These are phyloP conservation scores for Noctua janthe DNA, from an alignment of 2,888 invertebrate species.

Conservation along the genomic window DNA sequence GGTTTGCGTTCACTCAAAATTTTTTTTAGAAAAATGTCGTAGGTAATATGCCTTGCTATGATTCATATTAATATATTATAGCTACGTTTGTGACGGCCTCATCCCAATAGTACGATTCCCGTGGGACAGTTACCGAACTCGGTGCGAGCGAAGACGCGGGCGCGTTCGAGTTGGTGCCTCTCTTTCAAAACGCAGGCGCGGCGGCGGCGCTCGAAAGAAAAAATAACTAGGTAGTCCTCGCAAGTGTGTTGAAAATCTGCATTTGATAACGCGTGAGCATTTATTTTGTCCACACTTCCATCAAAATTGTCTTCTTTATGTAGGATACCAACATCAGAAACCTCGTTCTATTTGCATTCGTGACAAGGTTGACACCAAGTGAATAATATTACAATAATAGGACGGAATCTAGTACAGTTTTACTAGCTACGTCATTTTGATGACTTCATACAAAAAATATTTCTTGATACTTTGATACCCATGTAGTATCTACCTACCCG, in stretches of 20 bases:
- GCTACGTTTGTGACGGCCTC: too few species aligned
- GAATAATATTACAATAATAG: slow-evolving; percentile 25
- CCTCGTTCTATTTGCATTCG: slow-evolving; percentile 30
- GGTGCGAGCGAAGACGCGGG: too few species aligned
- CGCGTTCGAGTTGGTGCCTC: background rate
- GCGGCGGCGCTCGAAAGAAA: background rate
- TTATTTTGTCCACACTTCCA: background rate
- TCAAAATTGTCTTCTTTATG: background rate
- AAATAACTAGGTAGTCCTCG: background rate
- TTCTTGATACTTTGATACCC: slow-evolving; percentile 10
- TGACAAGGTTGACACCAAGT: slow-evolving; percentile 52
- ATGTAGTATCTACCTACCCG: background rate
- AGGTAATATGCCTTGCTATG: too few species aligned
- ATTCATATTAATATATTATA: too few species aligned
- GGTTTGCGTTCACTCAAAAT: too few species aligned
- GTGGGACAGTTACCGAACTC: too few species aligned
- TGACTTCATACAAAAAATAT: slow-evolving; percentile 62
- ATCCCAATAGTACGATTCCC: too few species aligned
- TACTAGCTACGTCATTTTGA: slow-evolving; percentile 38
- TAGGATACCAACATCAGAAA: slow-evolving; percentile 32
- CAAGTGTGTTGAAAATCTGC: background rate
- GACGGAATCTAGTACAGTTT: slow-evolving; percentile 15
- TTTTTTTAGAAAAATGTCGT: too few species aligned
- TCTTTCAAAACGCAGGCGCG: background rate
- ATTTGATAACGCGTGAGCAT: background rate